These are phyloP conservation scores for Staurois parvus DNA, from an alignment of 2,797 vertebrate genomes.

Conservation along the genomic window DNA sequence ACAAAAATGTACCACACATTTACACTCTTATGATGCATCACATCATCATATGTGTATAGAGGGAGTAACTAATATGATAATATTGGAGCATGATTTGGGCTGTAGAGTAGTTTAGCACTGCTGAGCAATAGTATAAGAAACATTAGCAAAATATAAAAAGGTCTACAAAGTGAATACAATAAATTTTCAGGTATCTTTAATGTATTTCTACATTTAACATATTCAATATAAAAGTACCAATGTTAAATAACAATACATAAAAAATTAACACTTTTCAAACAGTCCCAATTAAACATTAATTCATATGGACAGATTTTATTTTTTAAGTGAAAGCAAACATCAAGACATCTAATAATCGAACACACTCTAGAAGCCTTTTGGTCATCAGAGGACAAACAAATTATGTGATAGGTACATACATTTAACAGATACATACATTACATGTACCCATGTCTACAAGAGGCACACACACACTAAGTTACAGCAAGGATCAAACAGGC, in stretches of 20 bases:
- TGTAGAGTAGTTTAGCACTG: too few relatives aligned
- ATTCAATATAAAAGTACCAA: neutral
- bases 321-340: neutral
- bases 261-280: neutral
- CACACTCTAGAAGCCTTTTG: slow-evolving; percentile 5
- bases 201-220: neutral
- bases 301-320: neutral
- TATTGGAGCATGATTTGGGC: too few relatives aligned
- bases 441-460: slow-evolving; percentile 22
- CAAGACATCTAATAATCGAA: neutral
- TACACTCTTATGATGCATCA: neutral
- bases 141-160: neutral
- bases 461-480: slow-evolving; percentile 32
- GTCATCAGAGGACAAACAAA: slow-evolving; percentile 14
- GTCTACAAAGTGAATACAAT: neutral
- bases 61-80: neutral
- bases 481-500: slow-evolving; percentile 16
- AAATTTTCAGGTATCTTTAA: neutral
- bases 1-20: neutral
- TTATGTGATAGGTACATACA: neutral
- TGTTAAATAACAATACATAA: neutral
- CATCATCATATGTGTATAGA: neutral
- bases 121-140: neutral
- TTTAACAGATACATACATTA: slow-evolving; percentile 5
- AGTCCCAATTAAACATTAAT: neutral